These are phyloP conservation scores for Salminus brasiliensis DNA, from an alignment of 2,113 vertebrate species.

Conservation along the genomic window DNA sequence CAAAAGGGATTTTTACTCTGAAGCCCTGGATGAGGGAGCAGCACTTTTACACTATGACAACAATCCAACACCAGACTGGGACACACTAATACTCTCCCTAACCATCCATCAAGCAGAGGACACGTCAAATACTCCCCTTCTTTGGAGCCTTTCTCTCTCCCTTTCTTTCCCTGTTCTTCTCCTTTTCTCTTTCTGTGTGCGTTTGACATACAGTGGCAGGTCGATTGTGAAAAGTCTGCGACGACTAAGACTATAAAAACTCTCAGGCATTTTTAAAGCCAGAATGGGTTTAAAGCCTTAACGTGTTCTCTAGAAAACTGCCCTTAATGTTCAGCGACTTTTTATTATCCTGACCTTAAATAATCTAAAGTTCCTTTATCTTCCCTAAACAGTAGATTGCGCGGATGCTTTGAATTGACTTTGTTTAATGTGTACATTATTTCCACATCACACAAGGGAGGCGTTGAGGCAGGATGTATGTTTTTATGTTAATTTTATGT, in stretches of 20 bases:
- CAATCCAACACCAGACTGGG: slow-evolving; percentile 45
- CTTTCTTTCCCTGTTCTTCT: slow-evolving; percentile 2
- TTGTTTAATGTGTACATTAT: too few relatives aligned
- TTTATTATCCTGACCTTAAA: neutral
- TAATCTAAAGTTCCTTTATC: too few relatives aligned
- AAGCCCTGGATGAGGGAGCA: slow-evolving; percentile 37
- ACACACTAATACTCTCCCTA: slow-evolving; percentile 40
- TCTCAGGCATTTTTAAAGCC: neutral
- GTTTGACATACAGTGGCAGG: slow-evolving; percentile 29
- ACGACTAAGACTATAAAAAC: slow-evolving; percentile 12
- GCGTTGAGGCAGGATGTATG: too few relatives aligned
- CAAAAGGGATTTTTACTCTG: slow-evolving; percentile 46
- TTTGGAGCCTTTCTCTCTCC: slow-evolving; percentile 32
- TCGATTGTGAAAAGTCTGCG: neutral
- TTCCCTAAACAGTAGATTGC: too few relatives aligned
- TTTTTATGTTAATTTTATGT: too few relatives aligned
- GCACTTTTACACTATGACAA: slow-evolving; percentile 51
- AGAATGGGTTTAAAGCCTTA: neutral
- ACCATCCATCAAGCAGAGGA: slow-evolving; percentile 52
- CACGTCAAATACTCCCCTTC: slow-evolving; percentile 55
- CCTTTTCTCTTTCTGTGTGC: slow-evolving; percentile 14
- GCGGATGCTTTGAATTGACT: too few relatives aligned
- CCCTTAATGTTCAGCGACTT: neutral
- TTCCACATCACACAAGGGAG: too few relatives aligned
- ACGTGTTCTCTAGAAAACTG: neutral